These are phyloP conservation scores for Pogoniulus pusillus DNA, from an alignment of 2,797 vertebrate genomes.

Conservation along the genomic window DNA sequence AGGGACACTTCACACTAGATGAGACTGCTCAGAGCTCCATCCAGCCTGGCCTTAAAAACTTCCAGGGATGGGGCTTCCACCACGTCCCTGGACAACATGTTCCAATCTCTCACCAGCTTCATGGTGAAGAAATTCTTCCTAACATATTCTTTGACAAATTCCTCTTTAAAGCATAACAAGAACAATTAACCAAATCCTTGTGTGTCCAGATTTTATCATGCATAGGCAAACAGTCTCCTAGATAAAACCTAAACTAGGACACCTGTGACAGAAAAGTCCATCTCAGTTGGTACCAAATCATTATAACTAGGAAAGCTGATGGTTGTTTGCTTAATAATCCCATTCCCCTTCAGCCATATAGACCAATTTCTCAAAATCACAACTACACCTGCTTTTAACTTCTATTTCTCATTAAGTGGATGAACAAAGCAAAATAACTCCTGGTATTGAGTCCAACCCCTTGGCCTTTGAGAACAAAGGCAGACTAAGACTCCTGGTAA, in stretches of 20 bases:
- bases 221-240: neutral
- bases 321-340: neutral
- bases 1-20: too few relatives aligned
- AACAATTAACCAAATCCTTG: neutral
- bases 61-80: too few relatives aligned
- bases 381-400: constrained; percentile 40
- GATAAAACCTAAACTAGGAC: neutral
- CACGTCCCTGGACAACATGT: too few relatives aligned
- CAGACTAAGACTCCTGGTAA: constrained; percentile 49
- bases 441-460: neutral
- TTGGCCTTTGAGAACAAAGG: constrained; percentile 44
- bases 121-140: too few relatives aligned
- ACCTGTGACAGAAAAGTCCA: neutral
- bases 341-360: rapidly evolving
- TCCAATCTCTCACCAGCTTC: too few relatives aligned
- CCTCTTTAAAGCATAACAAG: neutral
- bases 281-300: neutral
- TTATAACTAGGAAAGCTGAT: neutral
- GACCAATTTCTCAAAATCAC: neutral
- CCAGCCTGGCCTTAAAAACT: too few relatives aligned
- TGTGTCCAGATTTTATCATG: neutral
- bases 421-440: constrained; percentile 24
- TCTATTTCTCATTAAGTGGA: constrained; percentile 19
- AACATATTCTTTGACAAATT: neutral
- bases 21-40: too few relatives aligned